A percentile compares a stretch with the other conserved stretches of the same genome.
Conservation (phyloP, 2,113 vertebrate species). For the Neodon shergylaensis region DNA sequence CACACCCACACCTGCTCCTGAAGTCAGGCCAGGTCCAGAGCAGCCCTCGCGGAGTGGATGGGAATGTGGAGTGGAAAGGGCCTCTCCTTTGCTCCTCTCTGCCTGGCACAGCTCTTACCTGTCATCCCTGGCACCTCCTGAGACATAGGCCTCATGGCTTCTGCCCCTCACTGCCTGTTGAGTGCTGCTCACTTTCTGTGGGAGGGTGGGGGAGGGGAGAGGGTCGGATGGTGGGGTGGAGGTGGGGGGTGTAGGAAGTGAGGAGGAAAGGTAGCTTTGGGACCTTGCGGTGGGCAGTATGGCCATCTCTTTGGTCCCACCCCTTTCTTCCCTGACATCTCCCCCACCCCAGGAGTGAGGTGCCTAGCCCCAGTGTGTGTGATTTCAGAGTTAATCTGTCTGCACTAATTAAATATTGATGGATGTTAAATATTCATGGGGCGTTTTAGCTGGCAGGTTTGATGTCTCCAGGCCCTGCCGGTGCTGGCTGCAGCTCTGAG, state of each 20-base stretch:
- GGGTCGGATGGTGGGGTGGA: too few relatives aligned
- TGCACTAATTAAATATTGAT: constrained; percentile 81
- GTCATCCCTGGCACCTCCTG: fast-evolving
- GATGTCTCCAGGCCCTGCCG: constrained; percentile 31
- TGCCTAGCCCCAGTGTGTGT: constrained; percentile 45
- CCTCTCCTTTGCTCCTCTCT: neutral
- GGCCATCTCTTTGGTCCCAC: too few relatives aligned
- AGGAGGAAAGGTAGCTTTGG: neutral
- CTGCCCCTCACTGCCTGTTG: too few relatives aligned
- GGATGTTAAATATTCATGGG: constrained; percentile 78
- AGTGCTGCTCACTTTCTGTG: fast-evolving
- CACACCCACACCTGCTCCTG: constrained; percentile 42
- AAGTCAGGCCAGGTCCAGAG: neutral
- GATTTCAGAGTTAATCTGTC: constrained; percentile 80
- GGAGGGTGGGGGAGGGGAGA: fast-evolving
- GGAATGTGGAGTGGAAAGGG: too few relatives aligned
- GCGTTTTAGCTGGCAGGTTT: constrained; percentile 58
- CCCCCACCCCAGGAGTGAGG: neutral
- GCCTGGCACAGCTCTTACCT: neutral
- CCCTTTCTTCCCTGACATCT: neutral
- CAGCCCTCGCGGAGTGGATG: fast-evolving
- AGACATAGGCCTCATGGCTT: neutral
- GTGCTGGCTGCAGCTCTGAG: neutral
- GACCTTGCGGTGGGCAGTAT: fast-evolving
- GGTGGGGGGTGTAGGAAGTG: neutral